phyloP scores from a whole-genome alignment of 1,140 invertebrate species.

The Eufriesea mexicana region DNA sequence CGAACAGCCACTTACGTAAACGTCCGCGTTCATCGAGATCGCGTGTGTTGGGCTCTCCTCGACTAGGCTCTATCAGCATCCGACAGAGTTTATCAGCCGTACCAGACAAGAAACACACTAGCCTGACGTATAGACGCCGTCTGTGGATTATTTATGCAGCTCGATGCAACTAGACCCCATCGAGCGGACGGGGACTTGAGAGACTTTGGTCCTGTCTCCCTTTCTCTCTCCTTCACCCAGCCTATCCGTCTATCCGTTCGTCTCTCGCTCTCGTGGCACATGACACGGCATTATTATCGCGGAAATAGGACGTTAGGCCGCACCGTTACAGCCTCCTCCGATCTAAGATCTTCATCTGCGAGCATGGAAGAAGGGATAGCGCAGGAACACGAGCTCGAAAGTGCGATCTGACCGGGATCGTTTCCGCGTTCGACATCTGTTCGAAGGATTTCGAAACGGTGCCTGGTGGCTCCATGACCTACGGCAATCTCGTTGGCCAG shows the following conservation, averaged over 20 bases:
- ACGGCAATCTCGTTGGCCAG: conserved; percentile 18
- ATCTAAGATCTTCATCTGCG: conserved; percentile 35
- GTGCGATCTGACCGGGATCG: not conserved
- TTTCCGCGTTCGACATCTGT: conserved; percentile 43
- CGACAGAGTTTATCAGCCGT: conserved; percentile 34
- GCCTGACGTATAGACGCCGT: conserved; percentile 10
- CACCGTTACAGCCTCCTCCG: conserved; percentile 31
- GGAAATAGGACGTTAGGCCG: conserved; percentile 46
- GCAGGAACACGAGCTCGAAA: not conserved
- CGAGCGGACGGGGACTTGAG: no score
- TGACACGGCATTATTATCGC: conserved; percentile 49
- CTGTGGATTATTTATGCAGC: conserved; percentile 30
- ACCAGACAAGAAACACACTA: conserved; percentile 24
- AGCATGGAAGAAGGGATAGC: no score
- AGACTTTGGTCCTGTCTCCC: not conserved
- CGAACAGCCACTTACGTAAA: conserved; percentile 26
- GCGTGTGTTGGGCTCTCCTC: not conserved
- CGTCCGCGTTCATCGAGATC: conserved; percentile 7
- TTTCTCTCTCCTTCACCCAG: not conserved
- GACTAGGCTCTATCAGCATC: conserved; percentile 24
- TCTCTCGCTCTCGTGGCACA: not conserved
- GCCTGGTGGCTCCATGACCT: conserved; percentile 6
- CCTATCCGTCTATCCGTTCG: no score
- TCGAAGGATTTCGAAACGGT: conserved; percentile 19
- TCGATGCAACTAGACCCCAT: no score